A percentile compares a stretch with the other conserved stretches of the same genome.
These are phyloP conservation scores for Papilio xuthus DNA, from an alignment of 1,140 invertebrate species.

Conservation along the genomic window DNA sequence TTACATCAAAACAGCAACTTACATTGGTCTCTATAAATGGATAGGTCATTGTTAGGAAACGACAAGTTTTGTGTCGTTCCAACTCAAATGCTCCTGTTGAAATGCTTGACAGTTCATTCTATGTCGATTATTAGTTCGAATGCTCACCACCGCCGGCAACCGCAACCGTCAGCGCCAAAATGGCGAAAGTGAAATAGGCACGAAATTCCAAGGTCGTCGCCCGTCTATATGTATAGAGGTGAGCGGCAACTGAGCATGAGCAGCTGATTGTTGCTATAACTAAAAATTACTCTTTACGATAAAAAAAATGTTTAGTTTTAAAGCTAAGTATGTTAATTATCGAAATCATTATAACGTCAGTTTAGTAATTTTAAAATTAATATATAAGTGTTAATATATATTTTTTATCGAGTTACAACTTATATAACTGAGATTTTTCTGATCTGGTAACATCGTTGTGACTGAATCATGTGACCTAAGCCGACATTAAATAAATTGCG, in stretches of 20 bases:
- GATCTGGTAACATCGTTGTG: not conserved
- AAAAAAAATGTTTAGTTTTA: not conserved
- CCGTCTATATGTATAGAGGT: too few species aligned
- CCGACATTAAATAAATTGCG: not conserved
- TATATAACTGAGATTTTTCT: not conserved
- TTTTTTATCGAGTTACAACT: not conserved
- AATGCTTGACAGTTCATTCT: too few species aligned
- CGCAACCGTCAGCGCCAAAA: too few species aligned
- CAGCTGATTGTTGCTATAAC: not conserved
- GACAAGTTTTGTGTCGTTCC: too few species aligned
- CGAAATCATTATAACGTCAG: not conserved
- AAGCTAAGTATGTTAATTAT: not conserved
- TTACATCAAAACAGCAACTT: not conserved
- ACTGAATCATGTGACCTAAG: not conserved
- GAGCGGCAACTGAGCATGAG: not conserved
- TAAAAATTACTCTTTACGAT: not conserved
- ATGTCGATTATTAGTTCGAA: too few species aligned
- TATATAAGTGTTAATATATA: not conserved
- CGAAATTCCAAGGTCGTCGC: too few species aligned
- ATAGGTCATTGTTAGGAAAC: too few species aligned
- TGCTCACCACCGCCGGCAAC: too few species aligned
- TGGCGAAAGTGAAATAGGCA: too few species aligned
- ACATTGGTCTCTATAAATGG: too few species aligned
- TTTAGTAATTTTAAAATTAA: not conserved
- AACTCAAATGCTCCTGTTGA: too few species aligned